Evolutionary conservation across 1,140 invertebrate species (phyloP).

Genomic region (Dendroctonus valens): DNA sequence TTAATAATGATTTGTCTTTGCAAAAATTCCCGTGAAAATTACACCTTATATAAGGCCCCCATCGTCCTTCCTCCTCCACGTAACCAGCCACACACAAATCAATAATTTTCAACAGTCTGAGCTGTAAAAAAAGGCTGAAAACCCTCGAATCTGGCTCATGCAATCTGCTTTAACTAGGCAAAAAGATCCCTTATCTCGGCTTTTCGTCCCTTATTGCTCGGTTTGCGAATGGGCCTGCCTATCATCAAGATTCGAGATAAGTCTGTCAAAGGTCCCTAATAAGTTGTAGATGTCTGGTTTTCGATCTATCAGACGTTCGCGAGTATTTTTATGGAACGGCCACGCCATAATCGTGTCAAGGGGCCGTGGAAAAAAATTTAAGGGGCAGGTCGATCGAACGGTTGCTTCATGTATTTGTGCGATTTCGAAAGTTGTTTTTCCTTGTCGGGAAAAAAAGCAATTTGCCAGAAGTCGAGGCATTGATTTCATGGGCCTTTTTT

Average conservation of each 20-base stretch:
- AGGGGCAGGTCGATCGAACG: not conserved
- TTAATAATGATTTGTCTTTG: too few relatives aligned
- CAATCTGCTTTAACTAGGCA: constrained; percentile 29
- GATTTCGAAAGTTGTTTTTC: not conserved
- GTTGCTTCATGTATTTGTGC: not conserved
- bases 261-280: constrained; percentile 23
- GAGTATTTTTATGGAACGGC: constrained; percentile 17
- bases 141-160: constrained; percentile 12
- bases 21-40: too few relatives aligned
- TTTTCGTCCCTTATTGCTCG: constrained; percentile 16
- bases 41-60: too few relatives aligned
- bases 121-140: constrained; percentile 5
- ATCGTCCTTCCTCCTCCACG: not conserved
- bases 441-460: not conserved
- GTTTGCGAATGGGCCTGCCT: constrained; percentile 15
- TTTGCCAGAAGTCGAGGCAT: not conserved
- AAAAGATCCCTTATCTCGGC: constrained; percentile 28
- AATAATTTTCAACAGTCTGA: too few relatives aligned
- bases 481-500: not conserved
- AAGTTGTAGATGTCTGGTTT: constrained; percentile 28
- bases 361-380: constrained; percentile 7
- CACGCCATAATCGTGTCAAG: constrained; percentile 24
- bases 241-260: constrained; percentile 30
- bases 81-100: not conserved
- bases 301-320: constrained; percentile 21